Percentiles rank a stretch among this genome's conserved stretches.
Evolutionary conservation across 64 coral and sea anemone genomes (phyloP).

Genomic region (Stylophora pistillata): DNA sequence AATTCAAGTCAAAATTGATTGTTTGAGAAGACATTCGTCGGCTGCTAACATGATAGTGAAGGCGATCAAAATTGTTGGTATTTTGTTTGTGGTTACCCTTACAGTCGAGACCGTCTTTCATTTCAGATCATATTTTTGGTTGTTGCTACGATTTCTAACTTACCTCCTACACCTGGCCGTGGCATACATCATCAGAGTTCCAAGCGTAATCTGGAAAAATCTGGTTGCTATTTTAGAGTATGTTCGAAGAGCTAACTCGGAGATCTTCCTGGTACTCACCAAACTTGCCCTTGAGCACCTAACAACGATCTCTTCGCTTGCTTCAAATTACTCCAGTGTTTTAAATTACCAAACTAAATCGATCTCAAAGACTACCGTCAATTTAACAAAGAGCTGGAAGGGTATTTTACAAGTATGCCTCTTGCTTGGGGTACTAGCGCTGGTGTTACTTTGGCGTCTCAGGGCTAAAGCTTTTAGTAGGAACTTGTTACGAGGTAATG

Average conservation of each 20-base stretch:
- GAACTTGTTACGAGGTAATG: no score
- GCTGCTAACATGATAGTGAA: no score
- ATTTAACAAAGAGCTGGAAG: no score
- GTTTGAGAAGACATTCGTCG: no score
- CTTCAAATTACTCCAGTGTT: not conserved
- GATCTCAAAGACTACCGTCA: not conserved
- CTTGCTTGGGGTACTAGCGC: not conserved
- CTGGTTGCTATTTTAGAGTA: no score
- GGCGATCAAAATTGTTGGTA: no score
- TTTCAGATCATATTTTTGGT: conserved; percentile 17
- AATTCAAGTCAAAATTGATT: no score
- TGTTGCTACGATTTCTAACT: not conserved
- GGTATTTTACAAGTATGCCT: no score
- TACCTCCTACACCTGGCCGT: not conserved
- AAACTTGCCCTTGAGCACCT: not conserved
- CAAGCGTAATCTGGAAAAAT: not conserved
- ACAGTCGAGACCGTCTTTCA: not conserved
- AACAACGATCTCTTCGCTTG: not conserved
- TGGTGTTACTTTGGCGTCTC: not conserved
- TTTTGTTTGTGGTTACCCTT: no score
- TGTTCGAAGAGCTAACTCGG: not conserved
- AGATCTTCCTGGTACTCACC: not conserved
- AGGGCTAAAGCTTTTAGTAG: not conserved
- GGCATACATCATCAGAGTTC: not conserved
- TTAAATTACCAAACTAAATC: not conserved